phyloP scores from a whole-genome alignment of 1,140 invertebrate species.

The Apis laboriosa region DNA sequence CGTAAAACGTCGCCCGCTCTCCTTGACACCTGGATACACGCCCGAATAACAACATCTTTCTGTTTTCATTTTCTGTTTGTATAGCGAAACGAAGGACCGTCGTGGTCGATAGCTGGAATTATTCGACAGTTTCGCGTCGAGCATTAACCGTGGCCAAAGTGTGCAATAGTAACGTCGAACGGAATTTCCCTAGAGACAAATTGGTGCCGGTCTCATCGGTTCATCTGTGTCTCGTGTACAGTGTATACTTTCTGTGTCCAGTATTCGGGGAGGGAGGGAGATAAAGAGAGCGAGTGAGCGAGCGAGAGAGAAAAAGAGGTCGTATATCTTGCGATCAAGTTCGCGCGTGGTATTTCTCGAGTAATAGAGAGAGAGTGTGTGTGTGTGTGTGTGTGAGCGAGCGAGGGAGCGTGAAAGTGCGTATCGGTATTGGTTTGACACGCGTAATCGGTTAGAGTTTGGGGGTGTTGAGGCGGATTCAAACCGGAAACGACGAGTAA shows the following conservation, averaged over 20 bases:
- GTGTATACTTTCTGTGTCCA: constrained; percentile 35
- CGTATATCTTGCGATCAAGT: too few species aligned
- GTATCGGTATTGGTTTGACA: neutral
- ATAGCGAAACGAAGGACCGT: constrained; percentile 1
- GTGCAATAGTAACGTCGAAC: neutral
- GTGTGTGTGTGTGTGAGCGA: too few species aligned
- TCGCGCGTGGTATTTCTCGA: neutral
- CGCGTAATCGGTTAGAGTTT: constrained; percentile 63
- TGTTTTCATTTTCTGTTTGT: constrained; percentile 19
- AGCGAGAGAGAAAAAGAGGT: neutral
- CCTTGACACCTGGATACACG: neutral
- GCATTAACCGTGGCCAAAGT: constrained; percentile 14
- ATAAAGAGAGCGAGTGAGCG: neutral
- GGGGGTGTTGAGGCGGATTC: constrained; percentile 70
- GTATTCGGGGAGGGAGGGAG: neutral
- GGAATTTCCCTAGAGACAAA: neutral
- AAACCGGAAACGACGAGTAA: constrained; percentile 65
- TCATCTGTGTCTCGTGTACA: constrained; percentile 41
- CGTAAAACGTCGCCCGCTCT: neutral
- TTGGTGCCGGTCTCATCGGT: constrained; percentile 8
- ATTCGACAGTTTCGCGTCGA: constrained; percentile 2
- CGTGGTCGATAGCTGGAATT: constrained; percentile 13
- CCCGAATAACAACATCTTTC: neutral
- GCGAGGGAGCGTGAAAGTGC: neutral
- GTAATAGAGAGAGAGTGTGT: neutral